Base-by-base conservation (phyloP, 2,797 vertebrate genomes). In the Moxostoma hubbsi region DNA sequence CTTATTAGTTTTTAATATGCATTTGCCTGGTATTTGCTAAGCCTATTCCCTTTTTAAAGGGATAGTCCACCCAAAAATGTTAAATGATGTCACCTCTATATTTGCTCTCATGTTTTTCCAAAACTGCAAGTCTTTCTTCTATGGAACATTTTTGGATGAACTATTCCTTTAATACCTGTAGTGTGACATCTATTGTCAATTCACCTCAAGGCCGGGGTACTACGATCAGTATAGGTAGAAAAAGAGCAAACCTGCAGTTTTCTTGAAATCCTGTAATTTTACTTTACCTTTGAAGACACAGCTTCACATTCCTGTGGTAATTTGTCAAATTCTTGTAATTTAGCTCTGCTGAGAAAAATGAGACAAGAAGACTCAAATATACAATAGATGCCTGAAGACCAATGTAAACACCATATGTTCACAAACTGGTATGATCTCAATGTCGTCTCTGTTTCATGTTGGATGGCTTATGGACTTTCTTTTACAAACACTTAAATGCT, bases 221-320 rank as follows among this genome's bases (percentile, higher is more conserved):
- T n/a, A 13, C 13, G 4, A 36, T 62, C 9, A 8, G 8, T 57
- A 49, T 47, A 8, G 72, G 16, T 47, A 15, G 57, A 59, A 53
- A 55, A n/a, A 45, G 11, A 45, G 13, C 51, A 9, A 9, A 47
- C 49, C 36, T 62, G 58, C 2, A 12, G n/a, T 64, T 63, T 66
- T 18, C 9, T 36, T 5, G 2, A 51, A 69, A 51, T 9, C n/a
- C 12, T 67, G 71, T 24, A 11, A 82, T 71, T 84, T 80, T 74
- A 57, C 51, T 50, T 62, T 66, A 73, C 68, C 75, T 76, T 85
- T 64, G 46, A 73, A 75, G 63, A 12, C 43, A 11, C 58, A 61
- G 75, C 53, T 46, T 62, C 49, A 81, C 83, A 86, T 85, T 84
- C 79, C 77, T 75, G 65, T 70, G 70, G 76, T 46, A 11, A 67